A percentile compares a stretch with the other conserved stretches of the same genome.
These are phyloP conservation scores for Zoanthus sociatus DNA, from an alignment of 92 coral and sea anemone genomes.

Conservation along the genomic window DNA sequence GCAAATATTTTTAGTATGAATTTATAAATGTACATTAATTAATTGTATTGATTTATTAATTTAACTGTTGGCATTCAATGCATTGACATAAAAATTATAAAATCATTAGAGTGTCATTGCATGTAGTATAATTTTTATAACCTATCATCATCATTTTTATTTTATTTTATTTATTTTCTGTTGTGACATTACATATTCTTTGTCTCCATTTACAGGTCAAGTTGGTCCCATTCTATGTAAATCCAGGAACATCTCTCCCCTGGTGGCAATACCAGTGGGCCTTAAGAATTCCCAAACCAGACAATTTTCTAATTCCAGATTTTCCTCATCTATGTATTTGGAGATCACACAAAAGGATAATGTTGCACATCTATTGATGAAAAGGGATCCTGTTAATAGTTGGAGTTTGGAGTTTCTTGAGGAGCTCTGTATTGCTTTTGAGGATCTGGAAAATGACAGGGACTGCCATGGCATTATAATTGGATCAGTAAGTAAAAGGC, in stretches of 20 bases:
- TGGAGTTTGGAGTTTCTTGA: constrained; percentile 70
- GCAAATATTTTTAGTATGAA: no score
- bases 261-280: background rate
- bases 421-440: constrained; percentile 67
- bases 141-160: background rate
- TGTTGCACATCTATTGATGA: constrained; percentile 64
- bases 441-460: constrained; percentile 68
- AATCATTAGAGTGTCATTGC: no score
- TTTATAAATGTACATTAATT: no score
- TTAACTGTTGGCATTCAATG: no score
- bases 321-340: constrained; percentile 12
- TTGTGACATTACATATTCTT: background rate
- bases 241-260: background rate
- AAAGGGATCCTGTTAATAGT: constrained; percentile 73
- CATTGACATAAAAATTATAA: no score
- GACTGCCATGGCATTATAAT: constrained; percentile 75
- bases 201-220: constrained; percentile 9
- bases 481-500: constrained; percentile 57
- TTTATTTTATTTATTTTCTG: background rate
- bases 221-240: background rate
- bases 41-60: no score
- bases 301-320: constrained; percentile 20
- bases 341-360: constrained; percentile 62
- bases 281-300: background rate
- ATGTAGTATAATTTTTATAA: no score